Base-by-base conservation (phyloP, 2,888 invertebrate species). In the Arctia plantaginis region DNA sequence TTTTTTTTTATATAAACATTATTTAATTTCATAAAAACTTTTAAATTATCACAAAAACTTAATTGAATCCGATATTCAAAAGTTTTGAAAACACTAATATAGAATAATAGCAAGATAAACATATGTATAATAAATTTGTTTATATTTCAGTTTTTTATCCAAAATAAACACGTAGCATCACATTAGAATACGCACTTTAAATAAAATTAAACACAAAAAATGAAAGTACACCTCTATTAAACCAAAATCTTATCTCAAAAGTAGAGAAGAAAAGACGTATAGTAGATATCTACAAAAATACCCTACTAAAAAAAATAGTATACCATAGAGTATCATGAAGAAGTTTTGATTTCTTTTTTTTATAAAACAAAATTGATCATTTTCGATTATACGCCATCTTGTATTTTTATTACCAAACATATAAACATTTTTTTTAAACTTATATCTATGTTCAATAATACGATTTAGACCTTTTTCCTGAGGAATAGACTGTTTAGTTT, bases 171-270 rank as follows among this genome's bases (percentile, higher is more conserved):
- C 6, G 27, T 27, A 30, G 30, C 27, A 59, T 15, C 15, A 59
- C 15, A 59, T 27, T 15, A 59, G 27, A 59, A 59, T 30, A 59
- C 13, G 12, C 12, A 55, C 55, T 55, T 23, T 55, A 27, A 30
- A 30, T 27, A 30, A 67, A 67, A n/a, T 44, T 47, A 47, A 67
- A 67, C 12, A 67, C 20, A 47, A 44, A 67, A 66, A 67, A 47
- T 47, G 30, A 67, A 67, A 47, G 67, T 44, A 12, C 44, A 44
- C 18, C 12, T 67, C 12, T 30, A 20, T 12, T 47, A 20, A 44
- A 30, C 20, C 20, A 30, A 18, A 8, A 30, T 27, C 47, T 67
- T 67, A 67, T 18, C 67, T 33, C 33, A 47, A 8, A n/a, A 27
- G 20, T 30, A 30, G 30, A 62, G 30, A 15, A 62, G 4, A 62